Base-by-base conservation (phyloP, 2,113 vertebrate species). In the Crotalus tigris region DNA sequence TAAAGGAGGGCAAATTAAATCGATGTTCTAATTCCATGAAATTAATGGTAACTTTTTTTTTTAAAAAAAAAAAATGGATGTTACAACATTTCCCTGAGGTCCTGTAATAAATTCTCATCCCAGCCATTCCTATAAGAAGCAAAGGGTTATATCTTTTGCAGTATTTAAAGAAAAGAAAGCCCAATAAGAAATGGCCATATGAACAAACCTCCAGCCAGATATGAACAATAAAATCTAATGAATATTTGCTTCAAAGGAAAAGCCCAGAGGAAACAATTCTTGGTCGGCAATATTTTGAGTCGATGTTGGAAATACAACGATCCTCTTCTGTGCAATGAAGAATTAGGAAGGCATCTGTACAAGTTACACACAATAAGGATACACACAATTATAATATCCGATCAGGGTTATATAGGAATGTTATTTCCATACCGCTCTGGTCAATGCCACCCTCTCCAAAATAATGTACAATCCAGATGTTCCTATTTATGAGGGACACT, bases 21-120 rank as follows among this genome's bases (percentile, higher is more conserved):
- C 92, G 95, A 96, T 97, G 95, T 96, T 97, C 95, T 97, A 96
- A 97, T 97, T 97, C 97, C 95, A 97, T 95, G 96, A 97, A 97
- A 97, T 97, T 97, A 97, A 97, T 96, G 95, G 94, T 96, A 97
- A 97, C 95, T 96, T 97, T 97, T 97, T 97, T 96, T 96, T 57
- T 39, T 39, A 1, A 39, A 10, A 21, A 44, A 81, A 97, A 96
- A 21, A 81, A 97, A 96, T 96, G 96, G 95, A 95, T 96, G 95
- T 97, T 96, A 97, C 95, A 97, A 96, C 96, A 97, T 96, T 96
- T 97, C 96, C 96, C 97, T 61, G 54, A 94, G 97, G 97, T 96
- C 94, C 94, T 95, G 96, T 97, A 95, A 97, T 97, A 97, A 97
- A 97, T 97, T 97, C 95, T 95, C 96, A 96, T 93, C 96, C 95